Evolutionary conservation across 2,888 invertebrate genomes (phyloP).

Genomic region (Ptilodon capucinus): DNA sequence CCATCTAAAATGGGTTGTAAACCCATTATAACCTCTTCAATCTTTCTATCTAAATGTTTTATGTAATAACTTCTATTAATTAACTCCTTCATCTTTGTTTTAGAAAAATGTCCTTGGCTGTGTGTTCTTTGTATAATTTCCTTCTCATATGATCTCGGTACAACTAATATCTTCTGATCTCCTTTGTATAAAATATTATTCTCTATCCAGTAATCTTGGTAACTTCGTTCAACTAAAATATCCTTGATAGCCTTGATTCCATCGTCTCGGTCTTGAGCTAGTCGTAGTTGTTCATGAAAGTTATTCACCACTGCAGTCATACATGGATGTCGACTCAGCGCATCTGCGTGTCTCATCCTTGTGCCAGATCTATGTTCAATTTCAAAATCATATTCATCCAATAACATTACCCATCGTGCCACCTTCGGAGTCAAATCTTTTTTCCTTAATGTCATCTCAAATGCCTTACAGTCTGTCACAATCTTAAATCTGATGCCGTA

Average conservation of each 20-base stretch:
- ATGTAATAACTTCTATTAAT: conserved; percentile 20
- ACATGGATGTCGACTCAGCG: conserved; percentile 5
- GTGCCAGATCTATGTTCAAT: conserved; percentile 2
- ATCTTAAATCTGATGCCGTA: conserved; percentile 7
- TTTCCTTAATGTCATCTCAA: conserved; percentile 2
- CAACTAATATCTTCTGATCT: neutral
- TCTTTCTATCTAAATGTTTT: conserved; percentile 14
- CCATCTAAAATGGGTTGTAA: too few species aligned
- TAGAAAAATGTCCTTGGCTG: conserved; percentile 26
- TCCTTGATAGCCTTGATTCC: conserved; percentile 4
- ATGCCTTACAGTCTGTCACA: conserved; percentile 8
- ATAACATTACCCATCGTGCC: conserved; percentile 4
- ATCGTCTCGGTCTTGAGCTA: neutral
- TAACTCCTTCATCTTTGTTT: conserved; percentile 12
- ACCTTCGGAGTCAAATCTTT: neutral
- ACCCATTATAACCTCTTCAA: conserved; percentile 11
- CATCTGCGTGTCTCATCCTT: conserved; percentile 5
- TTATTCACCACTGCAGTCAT: neutral
- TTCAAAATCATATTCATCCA: conserved; percentile 1
- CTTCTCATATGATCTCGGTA: conserved; percentile 2
- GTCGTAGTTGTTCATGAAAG: conserved; percentile 1
- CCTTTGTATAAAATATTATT: conserved; percentile 3
- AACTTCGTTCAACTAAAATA: neutral
- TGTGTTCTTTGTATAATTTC: conserved; percentile 22
- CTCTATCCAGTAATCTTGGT: neutral